Percentiles rank a stretch among this genome's conserved stretches.
phyloP scores from a whole-genome alignment of 1,140 invertebrate species.

The Drosophila littoralis region DNA sequence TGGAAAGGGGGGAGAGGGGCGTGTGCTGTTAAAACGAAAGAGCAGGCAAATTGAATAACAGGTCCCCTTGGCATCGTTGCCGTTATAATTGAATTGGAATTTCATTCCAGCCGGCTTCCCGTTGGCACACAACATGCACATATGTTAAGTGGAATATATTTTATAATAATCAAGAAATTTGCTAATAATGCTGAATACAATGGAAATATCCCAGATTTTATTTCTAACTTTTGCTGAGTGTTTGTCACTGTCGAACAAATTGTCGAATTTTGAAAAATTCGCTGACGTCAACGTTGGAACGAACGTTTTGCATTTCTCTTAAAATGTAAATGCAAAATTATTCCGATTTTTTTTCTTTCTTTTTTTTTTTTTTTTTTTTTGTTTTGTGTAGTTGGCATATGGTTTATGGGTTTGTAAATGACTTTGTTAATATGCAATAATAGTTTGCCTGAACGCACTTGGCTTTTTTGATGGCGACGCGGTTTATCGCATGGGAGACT shows the following conservation, averaged over 20 bases:
- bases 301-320: slow-evolving; percentile 5
- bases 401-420: slow-evolving; percentile 18
- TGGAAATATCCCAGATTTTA: too few relatives aligned
- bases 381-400: not conserved
- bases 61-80: not conserved
- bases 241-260: not conserved
- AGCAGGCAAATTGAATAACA: not conserved
- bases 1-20: too few relatives aligned
- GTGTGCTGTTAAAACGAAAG: too few relatives aligned
- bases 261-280: slow-evolving; percentile 15
- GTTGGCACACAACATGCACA: too few relatives aligned
- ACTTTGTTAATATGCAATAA: slow-evolving; percentile 18
- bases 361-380: not conserved
- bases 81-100: not conserved
- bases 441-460: slow-evolving; percentile 29
- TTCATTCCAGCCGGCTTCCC: not conserved
- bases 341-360: not conserved
- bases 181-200: too few relatives aligned
- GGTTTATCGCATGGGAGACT: slow-evolving; percentile 18
- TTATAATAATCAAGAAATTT: too few relatives aligned
- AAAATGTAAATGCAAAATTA: not conserved
- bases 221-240: too few relatives aligned
- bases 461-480: slow-evolving; percentile 14
- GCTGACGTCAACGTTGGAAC: slow-evolving; percentile 36
- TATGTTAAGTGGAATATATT: too few relatives aligned